phyloP scores from a whole-genome alignment of 1,140 invertebrate species.

The Pachypsylla venusta region DNA sequence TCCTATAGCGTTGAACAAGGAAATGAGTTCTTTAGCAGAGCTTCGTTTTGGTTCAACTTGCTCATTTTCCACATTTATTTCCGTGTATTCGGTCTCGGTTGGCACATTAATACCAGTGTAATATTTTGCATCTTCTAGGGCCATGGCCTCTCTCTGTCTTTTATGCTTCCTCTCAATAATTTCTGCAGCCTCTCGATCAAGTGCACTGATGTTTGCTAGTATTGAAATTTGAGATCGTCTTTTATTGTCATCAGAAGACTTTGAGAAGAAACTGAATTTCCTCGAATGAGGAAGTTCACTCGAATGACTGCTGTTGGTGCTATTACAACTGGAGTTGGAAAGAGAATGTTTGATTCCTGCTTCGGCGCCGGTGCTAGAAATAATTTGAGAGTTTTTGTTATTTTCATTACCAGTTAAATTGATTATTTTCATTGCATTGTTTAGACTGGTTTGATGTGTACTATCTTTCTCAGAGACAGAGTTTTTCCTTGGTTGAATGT shows the following conservation, averaged over 20 bases:
- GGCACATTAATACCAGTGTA: conserved; percentile 25
- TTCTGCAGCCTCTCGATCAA: conserved; percentile 59
- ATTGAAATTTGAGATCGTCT: conserved; percentile 44
- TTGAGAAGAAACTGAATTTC: neutral
- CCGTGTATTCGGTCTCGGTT: conserved; percentile 25
- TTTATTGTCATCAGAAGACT: conserved; percentile 27
- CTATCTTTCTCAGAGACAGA: conserved; percentile 16
- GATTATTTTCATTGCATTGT: neutral
- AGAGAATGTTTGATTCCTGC: neutral
- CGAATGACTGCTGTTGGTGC: neutral
- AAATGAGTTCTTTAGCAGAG: conserved; percentile 40
- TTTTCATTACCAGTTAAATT: neutral
- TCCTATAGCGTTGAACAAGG: conserved; percentile 45
- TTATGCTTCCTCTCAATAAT: conserved; percentile 46
- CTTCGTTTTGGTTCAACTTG: conserved; percentile 28
- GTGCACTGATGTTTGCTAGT: conserved; percentile 61
- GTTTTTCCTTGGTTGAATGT: conserved; percentile 14
- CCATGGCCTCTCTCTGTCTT: conserved; percentile 28
- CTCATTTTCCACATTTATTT: neutral
- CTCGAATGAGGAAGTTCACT: neutral
- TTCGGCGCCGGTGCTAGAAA: neutral
- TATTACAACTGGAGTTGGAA: neutral
- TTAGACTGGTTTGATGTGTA: neutral
- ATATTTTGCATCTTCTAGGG: conserved; percentile 28
- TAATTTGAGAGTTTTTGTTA: neutral